Evolutionary conservation across 2,797 vertebrate species (phyloP).

Genomic region (Salarias fasciatus): DNA sequence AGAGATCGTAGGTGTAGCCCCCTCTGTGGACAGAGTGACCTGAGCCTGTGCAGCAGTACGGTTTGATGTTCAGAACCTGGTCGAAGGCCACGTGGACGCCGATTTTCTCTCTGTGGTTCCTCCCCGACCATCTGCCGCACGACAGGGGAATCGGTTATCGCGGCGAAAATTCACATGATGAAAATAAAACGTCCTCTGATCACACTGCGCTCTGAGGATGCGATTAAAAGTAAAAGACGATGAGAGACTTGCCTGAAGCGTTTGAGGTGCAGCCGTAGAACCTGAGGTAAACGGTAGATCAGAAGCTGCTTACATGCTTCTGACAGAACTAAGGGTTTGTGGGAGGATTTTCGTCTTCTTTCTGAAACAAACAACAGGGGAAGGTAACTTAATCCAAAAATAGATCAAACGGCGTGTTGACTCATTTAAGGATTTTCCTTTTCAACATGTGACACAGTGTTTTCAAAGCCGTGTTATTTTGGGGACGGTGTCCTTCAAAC

Average conservation of each 20-base stretch:
- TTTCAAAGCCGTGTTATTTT: too few relatives aligned
- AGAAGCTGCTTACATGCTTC: slow-evolving; percentile 99
- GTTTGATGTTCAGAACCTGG: slow-evolving; percentile 98
- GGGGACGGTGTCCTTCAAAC: too few relatives aligned
- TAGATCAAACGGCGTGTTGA: too few relatives aligned
- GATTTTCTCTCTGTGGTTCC: slow-evolving; percentile 99
- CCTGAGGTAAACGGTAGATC: slow-evolving; percentile 99
- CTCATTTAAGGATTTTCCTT: too few relatives aligned
- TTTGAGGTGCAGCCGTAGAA: slow-evolving; percentile 99
- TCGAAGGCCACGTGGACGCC: slow-evolving; percentile 98
- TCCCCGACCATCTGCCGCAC: slow-evolving; percentile 94
- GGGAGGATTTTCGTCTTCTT: slow-evolving; percentile 94
- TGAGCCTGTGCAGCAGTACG: slow-evolving; percentile 95
- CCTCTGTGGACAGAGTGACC: slow-evolving; percentile 89
- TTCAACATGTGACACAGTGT: too few relatives aligned
- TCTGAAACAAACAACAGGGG: slow-evolving; percentile 83
- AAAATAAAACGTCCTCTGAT: background rate
- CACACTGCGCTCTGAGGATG: background rate
- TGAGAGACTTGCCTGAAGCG: slow-evolving; percentile 90
- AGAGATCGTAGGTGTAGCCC: slow-evolving; percentile 96
- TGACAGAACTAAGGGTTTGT: slow-evolving; percentile 95
- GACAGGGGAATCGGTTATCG: slow-evolving; percentile 41
- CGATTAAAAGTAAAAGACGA: background rate
- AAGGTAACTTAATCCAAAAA: too few relatives aligned
- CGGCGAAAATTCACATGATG: slow-evolving; percentile 7